Evolutionary conservation across 2,888 invertebrate species (phyloP), one percentile per base, ranked within the genome.

Genomic region (Eurois occulta): DNA sequence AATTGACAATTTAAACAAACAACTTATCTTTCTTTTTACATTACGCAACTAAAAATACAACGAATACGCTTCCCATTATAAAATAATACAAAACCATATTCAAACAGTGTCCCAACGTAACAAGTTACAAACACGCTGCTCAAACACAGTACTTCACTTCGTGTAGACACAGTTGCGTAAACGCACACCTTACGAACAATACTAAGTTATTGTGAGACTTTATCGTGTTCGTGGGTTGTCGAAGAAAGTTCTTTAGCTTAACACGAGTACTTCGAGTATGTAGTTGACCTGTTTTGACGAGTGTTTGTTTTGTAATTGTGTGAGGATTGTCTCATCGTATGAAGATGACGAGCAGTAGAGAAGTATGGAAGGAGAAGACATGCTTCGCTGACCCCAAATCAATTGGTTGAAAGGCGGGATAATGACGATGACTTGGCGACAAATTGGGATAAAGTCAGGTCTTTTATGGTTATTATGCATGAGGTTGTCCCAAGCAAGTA

Each of bases 81-180:
- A 75, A 55, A 55, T 43, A 7, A 75, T 35, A 75, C 18, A 43
- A 43, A 62, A 62, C 11, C 2, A 0, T 16, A 24, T 28, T 67
- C 2, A 38, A 58, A 46, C 13, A 11, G 24, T 58, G 18, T 65
- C 35, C 24, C 32, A 48, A 78, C 38, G 38, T 46, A 60, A 62
- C 65, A 62, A 48, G 7, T 62, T 35, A 32, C 13, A 58, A 43
- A 58, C 46, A 66, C 13, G 28, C n/a, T 62, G 1, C 6, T 7
- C 41, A 48, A 65, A 77, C 70, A 71, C 64, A 55, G 16, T 60
- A 77, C 68, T 81, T 41, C 52, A 76, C 52, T 55, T 43, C 32
- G 8, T 81, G 70, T 86, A 55, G 70, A 80, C 72, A 86, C 74
- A 75, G 86, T 81, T 81, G 77, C 62, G 81, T 67, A 72, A 67